Evolutionary conservation across 2,113 vertebrate genomes (phyloP).

Genomic region (human): DNA sequence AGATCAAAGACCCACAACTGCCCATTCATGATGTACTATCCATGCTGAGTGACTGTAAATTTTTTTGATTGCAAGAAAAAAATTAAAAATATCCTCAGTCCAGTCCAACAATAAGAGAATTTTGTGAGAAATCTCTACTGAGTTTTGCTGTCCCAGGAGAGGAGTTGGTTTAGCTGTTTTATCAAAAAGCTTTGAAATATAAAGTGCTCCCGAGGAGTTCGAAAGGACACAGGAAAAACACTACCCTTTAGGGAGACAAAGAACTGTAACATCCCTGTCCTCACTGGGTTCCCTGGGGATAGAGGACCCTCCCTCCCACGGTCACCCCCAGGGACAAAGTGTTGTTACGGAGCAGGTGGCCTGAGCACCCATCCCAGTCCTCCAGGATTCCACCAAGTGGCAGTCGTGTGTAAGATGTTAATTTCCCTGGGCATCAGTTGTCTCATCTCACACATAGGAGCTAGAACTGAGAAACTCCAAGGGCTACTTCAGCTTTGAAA

Average conservation of each 20-base stretch:
- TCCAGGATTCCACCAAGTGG: not conserved
- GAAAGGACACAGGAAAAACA: constrained; percentile 42
- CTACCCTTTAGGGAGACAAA: not conserved
- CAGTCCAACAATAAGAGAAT: constrained; percentile 60
- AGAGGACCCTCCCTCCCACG: not conserved
- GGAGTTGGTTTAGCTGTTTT: constrained; percentile 56
- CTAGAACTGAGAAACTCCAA: not conserved
- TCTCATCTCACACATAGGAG: not conserved
- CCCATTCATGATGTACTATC: constrained; percentile 70
- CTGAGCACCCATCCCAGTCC: not conserved
- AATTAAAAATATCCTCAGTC: not conserved
- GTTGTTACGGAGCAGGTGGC: not conserved
- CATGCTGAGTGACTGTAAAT: constrained; percentile 63
- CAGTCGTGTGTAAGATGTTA: not conserved
- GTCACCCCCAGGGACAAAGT: not conserved
- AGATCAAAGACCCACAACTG: constrained; percentile 61
- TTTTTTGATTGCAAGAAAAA: constrained; percentile 6
- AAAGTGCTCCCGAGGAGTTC: constrained; percentile 34
- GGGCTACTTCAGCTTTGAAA: not conserved
- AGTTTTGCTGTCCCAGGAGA: constrained; percentile 52
- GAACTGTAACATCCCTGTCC: not conserved
- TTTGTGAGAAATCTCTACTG: constrained; percentile 66
- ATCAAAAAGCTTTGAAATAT: constrained; percentile 66
- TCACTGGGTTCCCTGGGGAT: not conserved
- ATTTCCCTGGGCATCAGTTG: not conserved